Conservation (phyloP, 2,888 invertebrate genomes). For the Acanthosepion pharaonis region DNA sequence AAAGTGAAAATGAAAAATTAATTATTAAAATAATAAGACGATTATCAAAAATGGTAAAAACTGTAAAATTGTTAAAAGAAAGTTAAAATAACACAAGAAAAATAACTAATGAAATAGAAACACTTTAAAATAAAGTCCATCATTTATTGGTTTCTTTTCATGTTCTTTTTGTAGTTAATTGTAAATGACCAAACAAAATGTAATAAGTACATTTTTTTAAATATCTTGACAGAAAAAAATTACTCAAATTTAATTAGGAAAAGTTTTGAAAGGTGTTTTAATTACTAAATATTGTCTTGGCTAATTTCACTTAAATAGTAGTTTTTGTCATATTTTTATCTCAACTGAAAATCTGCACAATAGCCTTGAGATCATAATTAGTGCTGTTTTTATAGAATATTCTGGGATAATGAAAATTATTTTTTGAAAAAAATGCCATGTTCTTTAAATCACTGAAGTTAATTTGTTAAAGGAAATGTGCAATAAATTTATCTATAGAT, state of each 20-base stretch:
- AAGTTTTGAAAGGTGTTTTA: not conserved
- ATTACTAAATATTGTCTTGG: not conserved
- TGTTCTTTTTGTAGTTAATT: not conserved
- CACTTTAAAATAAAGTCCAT: not conserved
- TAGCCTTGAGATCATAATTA: not conserved
- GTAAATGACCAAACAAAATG: not conserved
- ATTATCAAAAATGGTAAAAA: not conserved
- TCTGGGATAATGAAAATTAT: too few relatives aligned
- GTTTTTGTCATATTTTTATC: not conserved
- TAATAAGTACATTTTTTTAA: not conserved
- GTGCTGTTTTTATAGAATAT: not conserved
- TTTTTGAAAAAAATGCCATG: too few relatives aligned
- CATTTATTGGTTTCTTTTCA: not conserved
- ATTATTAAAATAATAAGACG: not conserved
- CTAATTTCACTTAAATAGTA: not conserved
- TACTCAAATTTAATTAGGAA: not conserved
- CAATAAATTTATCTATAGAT: too few relatives aligned
- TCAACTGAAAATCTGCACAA: not conserved
- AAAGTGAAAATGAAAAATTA: conserved; percentile 20
- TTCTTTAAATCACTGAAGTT: too few relatives aligned
- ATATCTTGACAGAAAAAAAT: not conserved
- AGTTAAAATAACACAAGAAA: not conserved
- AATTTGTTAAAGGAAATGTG: too few relatives aligned
- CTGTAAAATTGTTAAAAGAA: not conserved
- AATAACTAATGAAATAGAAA: not conserved